Percentiles rank a stretch among this genome's conserved stretches.
These are phyloP conservation scores for Sepioteuthis lessoniana DNA, from an alignment of 2,888 invertebrate genomes.

Conservation along the genomic window DNA sequence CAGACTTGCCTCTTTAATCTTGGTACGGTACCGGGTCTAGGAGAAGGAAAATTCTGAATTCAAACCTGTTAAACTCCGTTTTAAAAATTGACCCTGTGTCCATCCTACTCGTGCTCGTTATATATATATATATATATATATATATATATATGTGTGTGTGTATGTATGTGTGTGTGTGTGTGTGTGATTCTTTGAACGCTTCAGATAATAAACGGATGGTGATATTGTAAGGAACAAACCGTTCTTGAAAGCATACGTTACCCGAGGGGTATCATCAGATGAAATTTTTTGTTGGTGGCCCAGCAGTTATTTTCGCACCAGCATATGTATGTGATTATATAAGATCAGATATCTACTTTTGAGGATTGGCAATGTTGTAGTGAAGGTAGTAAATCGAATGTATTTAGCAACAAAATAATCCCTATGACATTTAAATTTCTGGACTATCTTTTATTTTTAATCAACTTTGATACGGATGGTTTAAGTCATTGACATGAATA, in stretches of 20 bases:
- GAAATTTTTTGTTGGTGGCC: no score
- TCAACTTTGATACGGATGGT: neutral
- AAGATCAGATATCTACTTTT: neutral
- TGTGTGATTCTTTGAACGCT: neutral
- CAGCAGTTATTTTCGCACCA: no score
- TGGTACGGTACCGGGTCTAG: no score
- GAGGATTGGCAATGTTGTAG: neutral
- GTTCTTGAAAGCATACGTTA: no score
- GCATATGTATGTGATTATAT: no score
- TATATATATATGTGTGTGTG: constrained; percentile 40
- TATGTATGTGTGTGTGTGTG: constrained; percentile 46
- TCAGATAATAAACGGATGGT: no score
- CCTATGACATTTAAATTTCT: neutral
- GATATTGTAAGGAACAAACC: no score
- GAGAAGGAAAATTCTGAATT: no score
- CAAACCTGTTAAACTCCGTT: no score
- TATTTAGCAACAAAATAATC: neutral
- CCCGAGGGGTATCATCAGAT: neutral
- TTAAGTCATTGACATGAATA: neutral
- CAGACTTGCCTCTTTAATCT: no score
- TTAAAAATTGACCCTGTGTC: no score
- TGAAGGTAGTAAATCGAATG: neutral
- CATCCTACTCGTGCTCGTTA: no score
- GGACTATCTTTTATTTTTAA: neutral
- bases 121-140: neutral